Evolutionary conservation across 2,113 vertebrate species (phyloP).

Genomic region (Boleophthalmus pectinirostris): DNA sequence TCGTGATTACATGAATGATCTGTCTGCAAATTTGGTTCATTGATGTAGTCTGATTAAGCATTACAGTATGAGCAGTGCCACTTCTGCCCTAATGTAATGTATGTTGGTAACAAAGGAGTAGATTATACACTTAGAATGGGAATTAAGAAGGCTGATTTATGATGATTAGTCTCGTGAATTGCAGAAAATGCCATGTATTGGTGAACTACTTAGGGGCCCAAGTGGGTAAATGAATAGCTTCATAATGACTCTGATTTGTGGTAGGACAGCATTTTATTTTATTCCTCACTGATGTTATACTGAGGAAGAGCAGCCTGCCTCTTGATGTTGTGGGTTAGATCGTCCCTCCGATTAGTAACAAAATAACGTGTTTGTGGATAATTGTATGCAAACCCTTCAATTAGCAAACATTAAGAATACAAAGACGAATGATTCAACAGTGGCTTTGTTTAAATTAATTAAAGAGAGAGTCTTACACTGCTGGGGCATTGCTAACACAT

Average conservation of each 20-base stretch:
- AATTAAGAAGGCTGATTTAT: neutral
- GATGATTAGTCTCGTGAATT: neutral
- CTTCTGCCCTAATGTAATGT: neutral
- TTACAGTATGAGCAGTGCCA: neutral
- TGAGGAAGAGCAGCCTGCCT: neutral
- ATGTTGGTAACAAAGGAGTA: neutral
- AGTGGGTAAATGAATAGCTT: neutral
- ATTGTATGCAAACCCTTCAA: no score
- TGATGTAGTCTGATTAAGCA: conserved; percentile 14
- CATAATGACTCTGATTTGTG: neutral
- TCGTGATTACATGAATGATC: conserved; percentile 4
- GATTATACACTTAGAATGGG: neutral
- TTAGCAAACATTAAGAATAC: no score
- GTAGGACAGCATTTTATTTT: neutral
- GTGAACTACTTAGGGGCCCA: neutral
- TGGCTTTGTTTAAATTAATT: no score
- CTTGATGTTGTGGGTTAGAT: no score
- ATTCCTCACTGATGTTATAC: neutral
- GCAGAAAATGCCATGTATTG: neutral
- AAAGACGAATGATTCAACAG: no score
- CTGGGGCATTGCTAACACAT: no score
- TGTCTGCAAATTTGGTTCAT: neutral
- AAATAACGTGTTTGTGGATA: no score
- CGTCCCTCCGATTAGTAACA: no score
- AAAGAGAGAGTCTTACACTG: no score